Base-by-base conservation (phyloP, 2,113 vertebrate genomes). In the Chamaea fasciata region DNA sequence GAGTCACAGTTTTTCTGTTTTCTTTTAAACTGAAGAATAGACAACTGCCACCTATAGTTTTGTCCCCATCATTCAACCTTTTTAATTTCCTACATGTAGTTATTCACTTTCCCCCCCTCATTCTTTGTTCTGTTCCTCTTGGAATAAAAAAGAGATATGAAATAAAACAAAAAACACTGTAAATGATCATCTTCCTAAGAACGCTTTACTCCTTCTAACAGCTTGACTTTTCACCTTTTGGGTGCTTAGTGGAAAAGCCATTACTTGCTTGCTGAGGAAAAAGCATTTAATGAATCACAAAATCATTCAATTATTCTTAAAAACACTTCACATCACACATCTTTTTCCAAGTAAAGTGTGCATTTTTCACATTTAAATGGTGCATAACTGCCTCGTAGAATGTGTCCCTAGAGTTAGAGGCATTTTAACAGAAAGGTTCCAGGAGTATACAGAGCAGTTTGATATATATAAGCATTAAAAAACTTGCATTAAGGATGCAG, bases 291-390 rank as follows among this genome's bases (percentile, higher is more conserved):
- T 95, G 64, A 92, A 94, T 96, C 89, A 95, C 87, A 94, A 94
- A 97, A 93, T 95, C 89, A 96, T 96, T 94, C 69, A 92, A 90
- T 93, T 92, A 95, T 92, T 96, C 93, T 96, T 92, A 91, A 95
- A 97, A 95, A 95, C 84, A 90, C 84, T 96, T 96, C 88, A 95
- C 73, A 78, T 86, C 77, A 83, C 82, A 90, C 83, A 91, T 96
- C 70, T 95, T 96, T 97, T 95, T 96, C 96, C 87, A 89, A 94
- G 83, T 62, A 92, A 95, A 96, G 79, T 92, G 77, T 87, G 65
- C 92, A 85, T 95, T 97, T 97, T 97, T 95, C 91, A 93, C 87
- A 75, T 95, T 96, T 96, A 95, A 97, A 93, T 80, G 77, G 91
- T 92, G 90, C 84, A 92, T 95, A 91, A 83, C 94, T 93, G 90